Conservation (phyloP, 2,113 vertebrate species). For the Esox niger region DNA sequence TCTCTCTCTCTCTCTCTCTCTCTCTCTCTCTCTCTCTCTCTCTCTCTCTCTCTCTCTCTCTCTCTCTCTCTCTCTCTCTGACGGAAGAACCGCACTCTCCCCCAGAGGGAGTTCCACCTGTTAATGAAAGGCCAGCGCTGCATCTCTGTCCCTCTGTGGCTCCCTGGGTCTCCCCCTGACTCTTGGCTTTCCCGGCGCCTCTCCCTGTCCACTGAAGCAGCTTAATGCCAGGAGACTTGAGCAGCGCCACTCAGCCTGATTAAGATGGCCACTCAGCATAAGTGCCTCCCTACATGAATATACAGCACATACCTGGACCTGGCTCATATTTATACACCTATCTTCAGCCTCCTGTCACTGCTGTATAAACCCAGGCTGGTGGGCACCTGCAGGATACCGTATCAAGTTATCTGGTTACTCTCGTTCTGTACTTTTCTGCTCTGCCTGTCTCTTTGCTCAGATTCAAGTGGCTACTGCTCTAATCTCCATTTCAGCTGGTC, state of each 20-base stretch:
- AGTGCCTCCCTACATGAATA: constrained; percentile 28
- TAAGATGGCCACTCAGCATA: constrained; percentile 48
- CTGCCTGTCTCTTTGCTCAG: no score
- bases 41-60: background rate
- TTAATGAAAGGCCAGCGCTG: background rate
- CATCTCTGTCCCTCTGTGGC: background rate
- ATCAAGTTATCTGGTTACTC: no score
- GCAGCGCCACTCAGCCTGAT: constrained; percentile 49
- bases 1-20: background rate
- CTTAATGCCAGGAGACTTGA: constrained; percentile 41
- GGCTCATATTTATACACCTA: constrained; percentile 9
- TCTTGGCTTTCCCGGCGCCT: background rate
- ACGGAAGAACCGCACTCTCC: background rate
- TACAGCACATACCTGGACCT: constrained; percentile 2
- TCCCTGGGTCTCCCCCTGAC: background rate
- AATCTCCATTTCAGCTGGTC: no score
- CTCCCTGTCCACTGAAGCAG: constrained; percentile 13
- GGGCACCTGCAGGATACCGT: no score
- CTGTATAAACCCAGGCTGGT: no score
- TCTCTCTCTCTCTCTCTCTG: background rate
- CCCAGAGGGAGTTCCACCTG: no score
- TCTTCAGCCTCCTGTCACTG: no score
- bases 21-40: background rate
- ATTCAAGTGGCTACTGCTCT: no score
- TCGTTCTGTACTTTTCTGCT: no score